These are phyloP conservation scores for Heliconius erato DNA, from an alignment of 2,888 invertebrate species.

Conservation along the genomic window DNA sequence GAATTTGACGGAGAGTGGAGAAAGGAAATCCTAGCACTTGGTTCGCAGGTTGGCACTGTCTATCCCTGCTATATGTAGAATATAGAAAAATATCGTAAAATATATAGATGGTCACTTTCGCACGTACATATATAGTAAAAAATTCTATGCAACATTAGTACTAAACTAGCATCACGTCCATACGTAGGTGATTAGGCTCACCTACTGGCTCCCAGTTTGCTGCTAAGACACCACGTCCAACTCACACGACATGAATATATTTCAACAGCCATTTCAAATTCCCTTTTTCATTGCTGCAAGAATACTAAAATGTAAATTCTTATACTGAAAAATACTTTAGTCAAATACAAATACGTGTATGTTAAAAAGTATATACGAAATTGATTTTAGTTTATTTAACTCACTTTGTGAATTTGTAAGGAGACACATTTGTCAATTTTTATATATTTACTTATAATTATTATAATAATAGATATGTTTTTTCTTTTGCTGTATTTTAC, in stretches of 20 bases:
- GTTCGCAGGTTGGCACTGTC: too few species aligned
- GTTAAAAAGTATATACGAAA: not conserved
- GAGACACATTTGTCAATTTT: not conserved
- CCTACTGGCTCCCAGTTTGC: conserved; percentile 26
- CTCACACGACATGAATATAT: conserved; percentile 49
- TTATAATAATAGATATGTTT: too few species aligned
- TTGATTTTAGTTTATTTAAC: not conserved
- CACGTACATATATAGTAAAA: too few species aligned
- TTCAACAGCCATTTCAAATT: conserved; percentile 25
- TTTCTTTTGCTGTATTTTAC: too few species aligned
- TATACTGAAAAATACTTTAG: not conserved
- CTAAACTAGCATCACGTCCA: conserved; percentile 18
- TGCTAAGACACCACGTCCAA: conserved; percentile 49
- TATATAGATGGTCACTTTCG: too few species aligned
- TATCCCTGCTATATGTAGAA: too few species aligned
- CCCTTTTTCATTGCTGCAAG: conserved; percentile 26
- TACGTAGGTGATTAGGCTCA: conserved; percentile 29
- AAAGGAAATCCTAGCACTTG: too few species aligned
- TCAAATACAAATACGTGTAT: not conserved
- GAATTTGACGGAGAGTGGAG: too few species aligned
- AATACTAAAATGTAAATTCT: conserved; percentile 16
- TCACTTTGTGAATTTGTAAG: not conserved
- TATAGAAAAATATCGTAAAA: too few species aligned
- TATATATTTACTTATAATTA: too few species aligned
- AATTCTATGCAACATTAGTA: conserved; percentile 1